A percentile compares a stretch with the other conserved stretches of the same genome.
Evolutionary conservation across 2,113 vertebrate species (phyloP).

Genomic region (Leucosticte australis): DNA sequence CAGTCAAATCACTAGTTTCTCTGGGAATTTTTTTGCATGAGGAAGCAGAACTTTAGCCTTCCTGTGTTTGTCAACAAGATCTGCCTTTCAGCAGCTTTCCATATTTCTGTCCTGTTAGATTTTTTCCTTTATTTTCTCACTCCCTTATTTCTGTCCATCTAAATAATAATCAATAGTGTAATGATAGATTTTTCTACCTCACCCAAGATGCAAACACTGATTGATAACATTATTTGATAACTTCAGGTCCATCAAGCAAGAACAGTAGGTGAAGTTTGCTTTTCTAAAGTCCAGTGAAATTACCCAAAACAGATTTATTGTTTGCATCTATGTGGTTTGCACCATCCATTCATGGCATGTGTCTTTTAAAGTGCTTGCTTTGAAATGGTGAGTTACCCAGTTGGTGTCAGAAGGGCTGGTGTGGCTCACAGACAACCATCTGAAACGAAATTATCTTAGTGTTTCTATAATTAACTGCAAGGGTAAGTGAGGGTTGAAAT

Average conservation of each 20-base stretch:
- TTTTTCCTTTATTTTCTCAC: neutral
- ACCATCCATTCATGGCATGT: neutral
- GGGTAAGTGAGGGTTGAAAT: neutral
- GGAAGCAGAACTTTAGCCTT: slow-evolving; percentile 24
- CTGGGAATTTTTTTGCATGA: slow-evolving; percentile 27
- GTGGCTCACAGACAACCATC: neutral
- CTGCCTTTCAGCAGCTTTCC: neutral
- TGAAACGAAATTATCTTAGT: neutral
- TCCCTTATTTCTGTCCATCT: neutral
- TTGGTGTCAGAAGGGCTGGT: neutral
- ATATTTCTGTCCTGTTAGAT: neutral
- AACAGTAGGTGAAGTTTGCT: neutral
- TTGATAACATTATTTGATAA: neutral
- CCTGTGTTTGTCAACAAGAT: slow-evolving; percentile 13
- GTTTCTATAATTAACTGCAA: neutral
- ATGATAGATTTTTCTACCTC: neutral
- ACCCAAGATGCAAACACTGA: neutral
- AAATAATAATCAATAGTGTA: neutral
- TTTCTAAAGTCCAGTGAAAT: neutral
- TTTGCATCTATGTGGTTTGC: neutral
- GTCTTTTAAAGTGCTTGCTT: neutral
- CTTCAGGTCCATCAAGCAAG: neutral
- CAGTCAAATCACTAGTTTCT: slow-evolving; percentile 15
- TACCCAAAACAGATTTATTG: neutral
- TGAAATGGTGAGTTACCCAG: neutral